These are phyloP conservation scores for Schrankia costaestrigalis DNA, from an alignment of 2,888 invertebrate species.

Conservation along the genomic window DNA sequence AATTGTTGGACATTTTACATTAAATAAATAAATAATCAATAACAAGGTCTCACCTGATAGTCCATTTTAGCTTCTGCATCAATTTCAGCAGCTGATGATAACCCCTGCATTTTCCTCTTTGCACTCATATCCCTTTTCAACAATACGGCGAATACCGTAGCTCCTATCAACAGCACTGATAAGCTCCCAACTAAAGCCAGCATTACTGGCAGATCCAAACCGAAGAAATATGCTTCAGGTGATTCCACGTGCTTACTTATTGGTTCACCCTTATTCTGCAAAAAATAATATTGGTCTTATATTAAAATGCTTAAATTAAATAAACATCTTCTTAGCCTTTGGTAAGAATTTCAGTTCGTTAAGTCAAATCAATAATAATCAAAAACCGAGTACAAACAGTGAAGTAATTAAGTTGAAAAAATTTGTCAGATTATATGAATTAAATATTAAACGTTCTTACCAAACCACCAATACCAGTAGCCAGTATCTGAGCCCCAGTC, in stretches of 20 bases:
- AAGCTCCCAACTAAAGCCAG: slow-evolving; percentile 63
- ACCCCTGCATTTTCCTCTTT: slow-evolving; percentile 90
- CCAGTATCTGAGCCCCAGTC: slow-evolving; percentile 85
- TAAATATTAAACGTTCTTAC: slow-evolving; percentile 72
- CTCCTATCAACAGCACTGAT: slow-evolving; percentile 62
- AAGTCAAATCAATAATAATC: too few relatives aligned
- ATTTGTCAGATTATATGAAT: neutral
- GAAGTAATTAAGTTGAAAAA: too few relatives aligned
- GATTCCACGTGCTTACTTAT: slow-evolving; percentile 53
- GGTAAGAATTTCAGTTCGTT: too few relatives aligned
- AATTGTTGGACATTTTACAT: neutral
- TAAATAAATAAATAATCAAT: too few relatives aligned
- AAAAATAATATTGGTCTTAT: slow-evolving; percentile 10
- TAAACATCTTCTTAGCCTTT: too few relatives aligned
- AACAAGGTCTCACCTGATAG: slow-evolving; percentile 92
- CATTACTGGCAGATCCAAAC: slow-evolving; percentile 58
- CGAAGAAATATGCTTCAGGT: slow-evolving; percentile 46
- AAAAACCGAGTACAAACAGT: too few relatives aligned
- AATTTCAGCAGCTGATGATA: slow-evolving; percentile 81
- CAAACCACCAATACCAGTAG: slow-evolving; percentile 90
- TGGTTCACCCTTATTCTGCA: slow-evolving; percentile 61
- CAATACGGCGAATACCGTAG: slow-evolving; percentile 71
- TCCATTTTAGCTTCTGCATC: slow-evolving; percentile 95
- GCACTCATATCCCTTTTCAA: slow-evolving; percentile 88
- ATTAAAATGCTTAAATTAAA: too few relatives aligned